Evolutionary conservation across 37 sponge, comb jelly and placozoan genomes (phyloP), one percentile per base, ranked within the genome.

Genomic region (Mnemiopsis leidyi): DNA sequence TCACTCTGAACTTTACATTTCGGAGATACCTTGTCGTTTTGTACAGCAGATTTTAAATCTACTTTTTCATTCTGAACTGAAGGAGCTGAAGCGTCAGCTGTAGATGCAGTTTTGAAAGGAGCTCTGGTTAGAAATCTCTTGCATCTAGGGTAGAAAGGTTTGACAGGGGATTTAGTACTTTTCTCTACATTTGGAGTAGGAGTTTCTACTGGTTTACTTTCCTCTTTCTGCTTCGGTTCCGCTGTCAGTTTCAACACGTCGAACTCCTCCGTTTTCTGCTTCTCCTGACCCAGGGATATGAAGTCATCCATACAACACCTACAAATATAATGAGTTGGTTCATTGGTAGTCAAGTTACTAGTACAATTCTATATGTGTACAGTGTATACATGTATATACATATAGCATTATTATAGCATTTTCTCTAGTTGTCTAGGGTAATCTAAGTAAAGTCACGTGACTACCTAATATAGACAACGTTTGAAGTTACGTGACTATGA

Each of bases 91-190:
- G 34, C 3, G 5, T 48, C 9, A 48, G 61, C 61, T 9, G 34
- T 77, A 3, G 79, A 20, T 33, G 26, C 32, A 1, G 26, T 34
- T 28, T 0, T 16, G 23, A 85, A 85, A 0, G 90, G 90, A 29
- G 90, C 30, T 38, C 90, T 40, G 24, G 90, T 85, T 61, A 85
- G 1, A 5, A 85, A 28, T 16, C 90, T 40, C 23, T 85, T 85
- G n/a, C 90, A 85, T 23, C 38, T 40, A 2, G 90, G 90, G 26
- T 85, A 85, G 90, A 85, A 85, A 0, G 90, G 90, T 40, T 85
- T 85, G 24, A n/a, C 29, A 1, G 25, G 61, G 2, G 25, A 23
- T 2, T 0, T 18, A 0, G 48, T 28, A 36, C 23, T 40, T 23
- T 38, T 85, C 48, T 39, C 90, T 1, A n/a, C 24, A 39, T 13